Evolutionary conservation across 2,888 invertebrate species (phyloP).

Genomic region (Cephus sareptanus): DNA sequence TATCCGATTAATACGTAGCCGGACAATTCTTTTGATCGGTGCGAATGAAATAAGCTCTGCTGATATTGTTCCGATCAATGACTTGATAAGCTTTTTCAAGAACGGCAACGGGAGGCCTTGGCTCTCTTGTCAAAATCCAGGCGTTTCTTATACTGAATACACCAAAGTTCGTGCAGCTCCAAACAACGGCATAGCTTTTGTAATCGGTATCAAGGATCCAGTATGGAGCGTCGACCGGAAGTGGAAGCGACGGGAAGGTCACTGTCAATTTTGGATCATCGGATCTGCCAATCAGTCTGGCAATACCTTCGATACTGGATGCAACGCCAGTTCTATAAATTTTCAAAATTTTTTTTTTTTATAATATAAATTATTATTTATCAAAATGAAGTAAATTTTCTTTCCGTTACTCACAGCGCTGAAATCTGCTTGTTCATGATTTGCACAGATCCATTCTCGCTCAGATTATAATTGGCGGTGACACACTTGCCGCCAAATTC

Average conservation of each 20-base stretch:
- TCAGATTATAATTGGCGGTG: slow-evolving; percentile 73
- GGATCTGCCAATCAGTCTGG: slow-evolving; percentile 67
- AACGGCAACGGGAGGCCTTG: slow-evolving; percentile 69
- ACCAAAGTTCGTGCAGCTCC: slow-evolving; percentile 72
- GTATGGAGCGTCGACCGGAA: slow-evolving; percentile 70
- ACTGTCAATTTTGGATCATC: slow-evolving; percentile 74
- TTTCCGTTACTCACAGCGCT: slow-evolving; percentile 60
- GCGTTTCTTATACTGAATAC: slow-evolving; percentile 64
- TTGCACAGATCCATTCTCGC: slow-evolving; percentile 64
- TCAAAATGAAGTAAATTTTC: background rate
- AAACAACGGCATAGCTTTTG: slow-evolving; percentile 71
- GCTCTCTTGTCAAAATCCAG: slow-evolving; percentile 75
- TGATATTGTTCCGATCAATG: slow-evolving; percentile 71
- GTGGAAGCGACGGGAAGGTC: slow-evolving; percentile 73
- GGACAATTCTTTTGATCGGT: slow-evolving; percentile 75
- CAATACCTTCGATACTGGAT: slow-evolving; percentile 71
- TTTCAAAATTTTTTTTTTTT: background rate
- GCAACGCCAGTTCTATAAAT: slow-evolving; percentile 69
- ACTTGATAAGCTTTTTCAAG: slow-evolving; percentile 72
- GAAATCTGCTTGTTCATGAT: slow-evolving; percentile 67
- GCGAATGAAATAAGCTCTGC: slow-evolving; percentile 70
- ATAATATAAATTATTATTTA: background rate
- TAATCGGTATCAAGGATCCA: slow-evolving; percentile 77
- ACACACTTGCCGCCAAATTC: slow-evolving; percentile 81
- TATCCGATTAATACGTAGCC: slow-evolving; percentile 1